These are phyloP conservation scores for Leptinotarsa undecemlineata DNA, from an alignment of 1,140 invertebrate species.

Conservation along the genomic window DNA sequence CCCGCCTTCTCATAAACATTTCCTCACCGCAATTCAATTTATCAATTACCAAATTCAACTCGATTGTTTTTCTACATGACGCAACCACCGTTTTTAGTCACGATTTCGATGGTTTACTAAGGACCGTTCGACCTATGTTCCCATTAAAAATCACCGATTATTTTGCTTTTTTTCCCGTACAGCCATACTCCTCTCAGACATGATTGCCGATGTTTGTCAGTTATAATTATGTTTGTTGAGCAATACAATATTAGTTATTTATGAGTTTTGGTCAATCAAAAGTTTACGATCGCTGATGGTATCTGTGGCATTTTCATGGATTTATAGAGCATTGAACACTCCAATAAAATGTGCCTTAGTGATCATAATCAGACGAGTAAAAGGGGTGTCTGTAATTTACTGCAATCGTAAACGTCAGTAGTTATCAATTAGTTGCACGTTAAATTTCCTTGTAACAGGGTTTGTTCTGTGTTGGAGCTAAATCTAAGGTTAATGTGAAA, in stretches of 20 bases:
- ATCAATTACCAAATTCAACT: not conserved
- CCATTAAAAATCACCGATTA: conserved; percentile 6
- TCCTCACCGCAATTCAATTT: not conserved
- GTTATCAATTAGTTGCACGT: too few relatives aligned
- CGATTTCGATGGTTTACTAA: not conserved
- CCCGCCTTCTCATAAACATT: not conserved
- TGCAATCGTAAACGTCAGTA: too few relatives aligned
- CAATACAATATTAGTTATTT: conserved; percentile 3
- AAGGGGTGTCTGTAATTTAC: too few relatives aligned
- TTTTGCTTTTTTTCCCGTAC: not conserved
- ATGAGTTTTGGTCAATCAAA: not conserved
- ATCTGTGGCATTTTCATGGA: not conserved
- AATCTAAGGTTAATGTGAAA: too few relatives aligned
- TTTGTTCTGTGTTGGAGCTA: too few relatives aligned
- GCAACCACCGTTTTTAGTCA: not conserved
- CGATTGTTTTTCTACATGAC: not conserved
- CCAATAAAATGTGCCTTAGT: not conserved
- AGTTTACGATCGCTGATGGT: not conserved
- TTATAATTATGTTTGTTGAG: conserved; percentile 8
- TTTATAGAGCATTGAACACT: not conserved
- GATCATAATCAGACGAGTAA: too few relatives aligned
- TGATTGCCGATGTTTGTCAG: conserved; percentile 7
- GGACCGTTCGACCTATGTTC: not conserved
- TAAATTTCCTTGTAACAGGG: too few relatives aligned
- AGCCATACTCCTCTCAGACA: not conserved